Base-by-base conservation (phyloP, 2,888 invertebrate genomes). In the Ochropacha duplaris region DNA sequence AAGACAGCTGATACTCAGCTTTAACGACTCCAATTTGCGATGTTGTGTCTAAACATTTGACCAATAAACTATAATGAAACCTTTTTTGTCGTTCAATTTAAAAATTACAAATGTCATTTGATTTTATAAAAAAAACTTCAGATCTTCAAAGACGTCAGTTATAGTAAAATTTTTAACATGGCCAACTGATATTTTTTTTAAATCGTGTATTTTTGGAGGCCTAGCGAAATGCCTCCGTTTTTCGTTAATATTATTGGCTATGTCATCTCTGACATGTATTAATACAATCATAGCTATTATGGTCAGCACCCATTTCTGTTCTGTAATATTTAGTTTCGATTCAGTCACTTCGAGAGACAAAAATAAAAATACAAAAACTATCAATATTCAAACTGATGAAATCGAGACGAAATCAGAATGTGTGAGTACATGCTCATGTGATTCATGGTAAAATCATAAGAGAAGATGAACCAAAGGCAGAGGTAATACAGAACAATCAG, bases 291-390 rank as follows among this genome's bases (percentile, higher is more conserved):
- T 83, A 68, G 66, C 70, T 54, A 51, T 85, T 19, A 66, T 85
- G 14, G 81, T 79, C 16, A 68, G 78, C n/a, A 67, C 79, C 52
- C 89, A 90, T 62, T 59, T 89, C 8, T 74, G 59, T 50, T 58
- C 70, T 26, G 82, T 86, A 54, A 50, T 82, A 36, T 60, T 66
- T 11, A 64, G 71, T 12, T 86, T 87, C 60, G 77, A 81, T 22
- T 69, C 58, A 66, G 57, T 74, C 16, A 56, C 68, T 31, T 57
- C 60, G 50, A 56, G 19, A 22, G 49, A 12, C n/a, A 34, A 50
- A 54, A 54, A 59, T 12, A 71, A 59, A 54, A 34, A 66, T 16
- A 57, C 56, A 14, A 71, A 59, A 54, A 34, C 66, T 16, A 57
- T 57, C 6, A 56, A 54, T 44, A 56, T 51, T 26, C 82, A 81